A percentile compares a stretch with the other conserved stretches of the same genome.
These are phyloP conservation scores for Chelonoidis abingdonii DNA, from an alignment of 2,113 vertebrate genomes.

Conservation along the genomic window DNA sequence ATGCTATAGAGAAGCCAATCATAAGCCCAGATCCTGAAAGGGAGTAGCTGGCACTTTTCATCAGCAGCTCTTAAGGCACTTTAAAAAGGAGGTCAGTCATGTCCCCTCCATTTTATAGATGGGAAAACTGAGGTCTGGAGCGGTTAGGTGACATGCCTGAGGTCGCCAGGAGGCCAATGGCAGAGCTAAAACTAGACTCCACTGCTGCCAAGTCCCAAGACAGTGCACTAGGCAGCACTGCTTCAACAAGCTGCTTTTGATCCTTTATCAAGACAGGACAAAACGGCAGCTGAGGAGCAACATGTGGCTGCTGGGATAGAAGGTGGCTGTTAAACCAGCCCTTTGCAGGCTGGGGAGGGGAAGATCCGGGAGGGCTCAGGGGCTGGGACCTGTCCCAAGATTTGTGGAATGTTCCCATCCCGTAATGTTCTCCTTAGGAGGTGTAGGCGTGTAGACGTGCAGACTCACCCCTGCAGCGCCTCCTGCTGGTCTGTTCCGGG, in stretches of 20 bases:
- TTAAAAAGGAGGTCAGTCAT: neutral
- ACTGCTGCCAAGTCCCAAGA: neutral
- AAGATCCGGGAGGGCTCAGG: neutral
- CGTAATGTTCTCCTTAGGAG: neutral
- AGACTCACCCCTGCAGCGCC: too few species aligned
- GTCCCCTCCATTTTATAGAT: fast-evolving
- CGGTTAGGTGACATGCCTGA: neutral
- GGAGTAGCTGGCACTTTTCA: neutral
- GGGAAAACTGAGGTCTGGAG: neutral
- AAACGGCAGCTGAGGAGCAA: fast-evolving
- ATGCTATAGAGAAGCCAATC: neutral
- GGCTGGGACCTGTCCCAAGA: neutral
- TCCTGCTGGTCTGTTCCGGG: too few species aligned
- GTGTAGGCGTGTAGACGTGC: too few species aligned
- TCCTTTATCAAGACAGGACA: neutral
- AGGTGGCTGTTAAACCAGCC: neutral
- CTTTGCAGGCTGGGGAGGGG: neutral
- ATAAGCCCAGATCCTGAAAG: neutral
- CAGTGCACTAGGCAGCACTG: fast-evolving
- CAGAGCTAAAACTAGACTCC: neutral
- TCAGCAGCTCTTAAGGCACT: neutral
- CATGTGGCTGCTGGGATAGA: neutral
- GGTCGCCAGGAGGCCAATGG: fast-evolving
- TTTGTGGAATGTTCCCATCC: neutral
- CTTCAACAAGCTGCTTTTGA: neutral